Base-by-base conservation (phyloP, 2,888 invertebrate species). In the Chelonus formosanus region DNA sequence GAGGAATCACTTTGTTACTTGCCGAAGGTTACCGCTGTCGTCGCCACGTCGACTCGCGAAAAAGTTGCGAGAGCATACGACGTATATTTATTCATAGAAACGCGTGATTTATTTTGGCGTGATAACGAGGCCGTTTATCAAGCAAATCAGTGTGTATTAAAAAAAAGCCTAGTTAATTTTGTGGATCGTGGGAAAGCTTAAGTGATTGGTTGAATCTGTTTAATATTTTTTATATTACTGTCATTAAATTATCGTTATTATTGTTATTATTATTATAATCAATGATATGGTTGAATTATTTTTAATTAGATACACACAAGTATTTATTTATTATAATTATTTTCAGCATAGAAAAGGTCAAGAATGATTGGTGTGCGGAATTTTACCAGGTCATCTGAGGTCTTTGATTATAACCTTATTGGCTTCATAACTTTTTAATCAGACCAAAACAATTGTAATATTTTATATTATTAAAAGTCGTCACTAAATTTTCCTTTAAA, bases 1-100 rank as follows among this genome's bases (percentile, higher is more conserved):
- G 73, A 71, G 67, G 70, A 71, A 71, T 73, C 69, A 70, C 70
- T 67, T 69, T 67, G 56, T 69, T 61, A 62, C 64, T 57, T 58
- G 53, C 67, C 62, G 62, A 67, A 66, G 50, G 52, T 60, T 59
- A 52, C 55, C 44, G 59, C 59, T 59, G 59, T 59, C 59, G 59
- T 59, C 48, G 43, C 50, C 40, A 32, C 53, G 53, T 47, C 36
- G 44, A 63, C 48, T 48, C 40, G 53, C 61, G 53, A 61, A 61
- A 61, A 53, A 61, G 43, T 61, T 52, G 40, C 40, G 40, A 40
- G 40, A 40, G 40, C 40, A 40, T 6, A 40, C 40, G 55, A 31
- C 47, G 45, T 65, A 65, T 61, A 65, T 60, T 65, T 66, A 66
- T 66, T 66, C 66, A 61, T 62, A 66, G 66, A 57, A 62, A 57